Evolutionary conservation across 2,113 vertebrate genomes (phyloP).

Genomic region (Scartelaos histophorus): DNA sequence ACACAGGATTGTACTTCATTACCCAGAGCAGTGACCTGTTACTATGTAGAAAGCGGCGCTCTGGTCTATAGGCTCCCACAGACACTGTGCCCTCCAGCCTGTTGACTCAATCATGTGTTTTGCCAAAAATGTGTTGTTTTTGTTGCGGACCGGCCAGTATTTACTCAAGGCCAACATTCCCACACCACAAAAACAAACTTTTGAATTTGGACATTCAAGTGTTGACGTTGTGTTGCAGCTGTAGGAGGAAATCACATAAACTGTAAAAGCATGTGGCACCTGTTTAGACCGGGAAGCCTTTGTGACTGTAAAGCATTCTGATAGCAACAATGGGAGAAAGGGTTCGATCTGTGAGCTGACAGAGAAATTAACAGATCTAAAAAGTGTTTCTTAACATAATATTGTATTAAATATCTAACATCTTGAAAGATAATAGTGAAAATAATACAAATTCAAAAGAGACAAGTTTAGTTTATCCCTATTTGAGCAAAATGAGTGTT

Average conservation of each 20-base stretch:
- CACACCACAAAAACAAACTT: conserved; percentile 7
- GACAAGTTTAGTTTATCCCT: no score
- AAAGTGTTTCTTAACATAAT: no score
- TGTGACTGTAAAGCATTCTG: neutral
- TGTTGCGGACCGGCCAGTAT: neutral
- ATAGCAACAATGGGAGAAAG: no score
- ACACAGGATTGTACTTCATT: no score
- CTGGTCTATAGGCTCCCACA: neutral
- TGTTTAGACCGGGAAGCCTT: neutral
- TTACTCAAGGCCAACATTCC: neutral
- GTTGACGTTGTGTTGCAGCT: conserved; percentile 6
- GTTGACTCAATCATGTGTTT: neutral
- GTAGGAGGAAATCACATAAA: neutral
- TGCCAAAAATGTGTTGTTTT: conserved; percentile 1
- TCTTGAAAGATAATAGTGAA: no score
- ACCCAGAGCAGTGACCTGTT: neutral
- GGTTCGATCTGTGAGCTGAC: neutral
- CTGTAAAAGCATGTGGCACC: neutral
- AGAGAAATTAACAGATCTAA: no score
- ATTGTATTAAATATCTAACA: no score
- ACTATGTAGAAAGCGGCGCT: neutral
- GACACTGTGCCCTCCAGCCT: neutral
- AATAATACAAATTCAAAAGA: no score
- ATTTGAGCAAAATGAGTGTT: no score
- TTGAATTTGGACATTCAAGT: neutral